Percentiles rank a stretch among this genome's conserved stretches.
These are phyloP conservation scores for Thereva unica DNA, from an alignment of 2,888 invertebrate species.

Conservation along the genomic window DNA sequence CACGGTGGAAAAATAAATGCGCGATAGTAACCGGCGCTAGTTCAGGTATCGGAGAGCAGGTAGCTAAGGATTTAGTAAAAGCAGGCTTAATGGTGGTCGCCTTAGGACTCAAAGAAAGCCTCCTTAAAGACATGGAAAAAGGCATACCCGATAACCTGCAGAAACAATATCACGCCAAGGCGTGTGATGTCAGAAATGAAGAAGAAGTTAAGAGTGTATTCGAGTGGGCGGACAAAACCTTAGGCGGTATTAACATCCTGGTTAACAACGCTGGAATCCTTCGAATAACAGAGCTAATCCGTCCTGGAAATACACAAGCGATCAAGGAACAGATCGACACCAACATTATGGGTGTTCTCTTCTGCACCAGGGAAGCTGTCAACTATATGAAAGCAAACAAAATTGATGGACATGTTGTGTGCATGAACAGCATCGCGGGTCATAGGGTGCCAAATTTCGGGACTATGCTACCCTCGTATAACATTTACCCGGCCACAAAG, in stretches of 20 bases:
- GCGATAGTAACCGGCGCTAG: conserved; percentile 69
- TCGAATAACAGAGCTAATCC: conserved; percentile 28
- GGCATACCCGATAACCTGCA: conserved; percentile 49
- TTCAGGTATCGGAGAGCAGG: conserved; percentile 64
- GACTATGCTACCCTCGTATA: conserved; percentile 50
- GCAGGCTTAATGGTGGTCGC: conserved; percentile 63
- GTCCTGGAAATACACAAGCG: conserved; percentile 45
- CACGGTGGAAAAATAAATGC: conserved; percentile 64
- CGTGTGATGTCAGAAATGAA: conserved; percentile 62
- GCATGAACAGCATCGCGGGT: conserved; percentile 56
- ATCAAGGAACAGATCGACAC: conserved; percentile 55
- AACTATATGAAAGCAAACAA: conserved; percentile 58
- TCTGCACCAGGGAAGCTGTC: conserved; percentile 60
- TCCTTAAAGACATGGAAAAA: conserved; percentile 49
- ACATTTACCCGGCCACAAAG: conserved; percentile 54
- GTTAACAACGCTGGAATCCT: conserved; percentile 62
- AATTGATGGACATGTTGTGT: conserved; percentile 60
- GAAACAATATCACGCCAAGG: conserved; percentile 52
- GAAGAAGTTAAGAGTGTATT: conserved; percentile 62
- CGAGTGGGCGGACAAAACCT: conserved; percentile 57
- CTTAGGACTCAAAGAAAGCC: conserved; percentile 59
- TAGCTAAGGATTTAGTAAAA: conserved; percentile 56
- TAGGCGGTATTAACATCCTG: conserved; percentile 63
- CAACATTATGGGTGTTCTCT: conserved; percentile 58
- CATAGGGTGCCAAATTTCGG: conserved; percentile 49